Base-by-base conservation (phyloP, 92 coral and sea anemone genomes). In the Umimayanthus kanabou region DNA sequence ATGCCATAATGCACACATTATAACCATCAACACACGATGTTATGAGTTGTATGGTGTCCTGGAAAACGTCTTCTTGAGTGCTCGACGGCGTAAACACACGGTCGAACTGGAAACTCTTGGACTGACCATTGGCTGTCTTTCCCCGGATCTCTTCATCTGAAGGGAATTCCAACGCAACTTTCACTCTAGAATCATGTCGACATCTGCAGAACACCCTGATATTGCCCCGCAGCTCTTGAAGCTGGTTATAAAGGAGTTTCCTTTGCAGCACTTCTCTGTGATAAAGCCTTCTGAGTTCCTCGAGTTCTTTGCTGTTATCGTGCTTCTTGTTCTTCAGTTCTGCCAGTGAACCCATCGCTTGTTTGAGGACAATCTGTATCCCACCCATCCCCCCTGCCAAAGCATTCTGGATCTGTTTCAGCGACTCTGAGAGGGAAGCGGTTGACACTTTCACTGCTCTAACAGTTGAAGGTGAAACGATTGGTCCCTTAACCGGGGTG, bases 1-100 rank as follows among this genome's bases (percentile, higher is more conserved):
- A 95, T 0, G 98, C 98, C 92, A 95, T 91, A 64, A 95, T 93
- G 58, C 98, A 95, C 61, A 95, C 98, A 86, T 95, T 95, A 80
- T 95, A 95, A 2, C 98, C 98, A 88, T 95, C 98, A 65, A 92
- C 98, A 87, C 94, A 93, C 1, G 98, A 95, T 16, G 96, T 92
- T 58, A 95, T 91, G 23, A 95, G 91, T 8, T 94, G 96, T 77
- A 93, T 86, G 1, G 98, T 95, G 72, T 95, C 98, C 29, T 83
- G 92, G 64, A 95, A 95, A 15, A 95, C 94, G 30, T 95, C 92
- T 73, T 91, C 96, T 50, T 95, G 98, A 39, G 96, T 90, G 58
- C 93, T 93, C 57, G 92, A 82, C 6, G 98, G 94, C 0, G 90
- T 39, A 71, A 95, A 95, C 43, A 95, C 92, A 33, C 91, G 67